Percentiles rank a stretch among this genome's conserved stretches.
phyloP scores from a whole-genome alignment of 2,797 vertebrate genomes.

The Fistularia tabacaria region DNA sequence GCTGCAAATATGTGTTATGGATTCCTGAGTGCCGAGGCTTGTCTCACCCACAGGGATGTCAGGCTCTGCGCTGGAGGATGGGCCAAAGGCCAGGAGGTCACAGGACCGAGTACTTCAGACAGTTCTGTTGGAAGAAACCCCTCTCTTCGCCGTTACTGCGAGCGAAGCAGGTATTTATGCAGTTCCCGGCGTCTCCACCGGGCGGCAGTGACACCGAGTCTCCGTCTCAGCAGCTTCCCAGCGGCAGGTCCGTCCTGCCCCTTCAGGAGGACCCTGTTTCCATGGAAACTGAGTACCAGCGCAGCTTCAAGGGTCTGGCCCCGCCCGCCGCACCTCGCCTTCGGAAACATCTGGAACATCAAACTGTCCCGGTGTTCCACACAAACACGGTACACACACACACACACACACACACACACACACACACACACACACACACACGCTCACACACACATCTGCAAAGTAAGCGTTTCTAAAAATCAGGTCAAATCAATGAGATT shows the following conservation, averaged over 20 bases:
- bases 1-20: not conserved
- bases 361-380: constrained; percentile 44
- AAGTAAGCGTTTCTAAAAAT: no score
- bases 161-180: constrained; percentile 46
- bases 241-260: constrained; percentile 29
- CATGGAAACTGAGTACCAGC: constrained; percentile 56
- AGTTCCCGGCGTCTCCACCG: constrained; percentile 22
- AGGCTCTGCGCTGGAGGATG: constrained; percentile 21
- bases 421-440: not conserved
- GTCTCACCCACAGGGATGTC: constrained; percentile 9
- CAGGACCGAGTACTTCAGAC: constrained; percentile 47
- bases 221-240: constrained; percentile 19
- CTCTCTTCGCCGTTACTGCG: constrained; percentile 49
- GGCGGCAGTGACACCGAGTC: constrained; percentile 13
- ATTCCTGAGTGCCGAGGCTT: not conserved
- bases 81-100: constrained; percentile 37
- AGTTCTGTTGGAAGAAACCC: constrained; percentile 49
- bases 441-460: not conserved
- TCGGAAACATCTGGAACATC: constrained; percentile 40
- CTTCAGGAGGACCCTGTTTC: constrained; percentile 33
- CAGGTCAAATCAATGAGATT: no score
- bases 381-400: constrained; percentile 24
- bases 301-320: constrained; percentile 37
- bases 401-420: not conserved
- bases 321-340: constrained; percentile 33